phyloP scores from a whole-genome alignment of 2,113 vertebrate genomes.

The Callocephalon fimbriatum region DNA sequence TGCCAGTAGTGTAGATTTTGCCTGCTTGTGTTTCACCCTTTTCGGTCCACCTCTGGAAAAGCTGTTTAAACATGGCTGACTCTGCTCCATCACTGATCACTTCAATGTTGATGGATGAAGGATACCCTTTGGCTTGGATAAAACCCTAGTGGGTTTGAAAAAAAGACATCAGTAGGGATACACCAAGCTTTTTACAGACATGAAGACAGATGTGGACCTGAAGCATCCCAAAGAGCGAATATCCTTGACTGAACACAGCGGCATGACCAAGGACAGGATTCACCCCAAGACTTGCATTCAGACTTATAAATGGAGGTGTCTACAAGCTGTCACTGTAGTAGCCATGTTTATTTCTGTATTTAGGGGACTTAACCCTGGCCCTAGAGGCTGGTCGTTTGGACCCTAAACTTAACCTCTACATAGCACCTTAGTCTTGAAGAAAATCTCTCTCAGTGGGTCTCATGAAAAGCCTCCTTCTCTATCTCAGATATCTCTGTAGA shows the following conservation, averaged over 20 bases:
- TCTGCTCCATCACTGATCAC: constrained; percentile 89
- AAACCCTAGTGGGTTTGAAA: constrained; percentile 77
- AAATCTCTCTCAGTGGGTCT: not conserved
- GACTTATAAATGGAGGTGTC: not conserved
- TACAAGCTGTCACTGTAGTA: not conserved
- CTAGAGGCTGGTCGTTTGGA: not conserved
- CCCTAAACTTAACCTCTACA: not conserved
- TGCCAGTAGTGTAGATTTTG: constrained; percentile 76
- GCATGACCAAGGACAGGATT: not conserved
- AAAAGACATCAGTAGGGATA: not conserved
- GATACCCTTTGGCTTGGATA: constrained; percentile 90
- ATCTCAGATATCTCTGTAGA: not conserved
- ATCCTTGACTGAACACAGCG: not conserved
- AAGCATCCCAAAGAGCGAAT: not conserved
- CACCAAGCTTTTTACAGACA: not conserved
- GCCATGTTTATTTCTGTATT: not conserved
- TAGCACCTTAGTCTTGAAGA: not conserved
- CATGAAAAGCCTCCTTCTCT: not conserved
- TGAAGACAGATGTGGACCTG: not conserved
- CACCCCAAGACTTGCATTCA: not conserved
- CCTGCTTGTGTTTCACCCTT: constrained; percentile 82
- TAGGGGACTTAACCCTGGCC: not conserved
- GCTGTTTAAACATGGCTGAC: constrained; percentile 90
- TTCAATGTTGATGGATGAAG: constrained; percentile 82
- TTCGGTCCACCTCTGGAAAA: constrained; percentile 89